A percentile compares a stretch with the other conserved stretches of the same genome.
phyloP scores from a whole-genome alignment of 2,113 vertebrate species.

The Pampusana beccarii region DNA sequence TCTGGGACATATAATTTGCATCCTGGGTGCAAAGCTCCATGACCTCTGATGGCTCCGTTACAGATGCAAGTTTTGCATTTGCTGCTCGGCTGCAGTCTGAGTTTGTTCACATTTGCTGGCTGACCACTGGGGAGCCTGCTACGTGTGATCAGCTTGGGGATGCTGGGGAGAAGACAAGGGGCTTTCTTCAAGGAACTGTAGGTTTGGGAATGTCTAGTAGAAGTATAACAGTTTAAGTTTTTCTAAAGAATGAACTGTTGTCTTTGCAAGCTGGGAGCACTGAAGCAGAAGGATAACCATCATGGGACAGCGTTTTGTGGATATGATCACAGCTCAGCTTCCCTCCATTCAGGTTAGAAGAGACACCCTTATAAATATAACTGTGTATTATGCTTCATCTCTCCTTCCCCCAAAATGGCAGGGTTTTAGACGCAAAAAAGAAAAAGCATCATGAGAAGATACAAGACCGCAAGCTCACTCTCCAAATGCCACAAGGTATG shows the following conservation, averaged over 20 bases:
- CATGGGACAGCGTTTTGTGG: not conserved
- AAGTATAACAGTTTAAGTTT: not conserved
- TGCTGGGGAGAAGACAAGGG: not conserved
- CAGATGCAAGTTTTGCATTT: not conserved
- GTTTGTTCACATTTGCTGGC: not conserved
- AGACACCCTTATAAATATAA: not conserved
- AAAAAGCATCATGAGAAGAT: not conserved
- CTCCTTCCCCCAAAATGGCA: accelerated
- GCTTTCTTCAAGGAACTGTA: not conserved
- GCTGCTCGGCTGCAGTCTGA: not conserved
- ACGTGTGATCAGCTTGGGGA: not conserved
- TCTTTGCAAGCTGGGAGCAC: not conserved
- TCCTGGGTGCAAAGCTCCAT: not conserved
- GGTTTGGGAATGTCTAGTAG: not conserved
- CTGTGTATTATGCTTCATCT: not conserved
- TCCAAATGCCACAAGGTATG: not conserved
- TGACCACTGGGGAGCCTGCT: not conserved
- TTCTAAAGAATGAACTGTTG: not conserved
- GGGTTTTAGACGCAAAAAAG: not conserved
- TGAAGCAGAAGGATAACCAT: not conserved
- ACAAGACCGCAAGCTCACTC: not conserved
- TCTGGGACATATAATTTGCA: not conserved
- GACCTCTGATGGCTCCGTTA: not conserved
- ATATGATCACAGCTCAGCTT: not conserved
- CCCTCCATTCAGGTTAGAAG: not conserved